phyloP scores from a whole-genome alignment of 1,140 invertebrate species.

The Caerostris extrusa region DNA sequence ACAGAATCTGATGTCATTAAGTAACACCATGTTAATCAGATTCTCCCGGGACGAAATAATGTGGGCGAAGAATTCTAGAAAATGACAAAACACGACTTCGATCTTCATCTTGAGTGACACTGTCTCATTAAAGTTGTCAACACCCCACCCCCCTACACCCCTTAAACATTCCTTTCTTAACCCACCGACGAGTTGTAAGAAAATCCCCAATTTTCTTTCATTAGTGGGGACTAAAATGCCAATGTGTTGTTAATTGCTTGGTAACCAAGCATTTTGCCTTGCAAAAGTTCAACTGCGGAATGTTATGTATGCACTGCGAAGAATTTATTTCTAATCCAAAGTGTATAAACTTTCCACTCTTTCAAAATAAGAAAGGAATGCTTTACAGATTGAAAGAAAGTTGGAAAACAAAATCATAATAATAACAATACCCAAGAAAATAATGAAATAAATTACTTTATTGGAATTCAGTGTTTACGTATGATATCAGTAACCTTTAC shows the following conservation, averaged over 20 bases:
- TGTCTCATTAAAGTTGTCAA: neutral
- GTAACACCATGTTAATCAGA: neutral
- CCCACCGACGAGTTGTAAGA: neutral
- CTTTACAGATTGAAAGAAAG: neutral
- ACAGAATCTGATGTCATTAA: neutral
- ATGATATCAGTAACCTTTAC: neutral
- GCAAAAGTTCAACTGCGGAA: neutral
- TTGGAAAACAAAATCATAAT: neutral
- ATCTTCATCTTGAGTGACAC: slow-evolving; percentile 1
- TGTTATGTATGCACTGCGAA: neutral
- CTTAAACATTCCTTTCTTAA: slow-evolving; percentile 16
- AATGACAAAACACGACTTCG: neutral
- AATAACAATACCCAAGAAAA: slow-evolving; percentile 22
- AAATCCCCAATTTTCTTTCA: slow-evolving; percentile 49
- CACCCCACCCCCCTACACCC: neutral
- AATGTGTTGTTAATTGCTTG: slow-evolving; percentile 17
- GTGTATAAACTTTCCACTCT: slow-evolving; percentile 31
- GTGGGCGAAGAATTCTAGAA: neutral
- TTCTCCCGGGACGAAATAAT: neutral
- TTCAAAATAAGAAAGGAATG: neutral
- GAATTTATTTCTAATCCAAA: slow-evolving; percentile 51
- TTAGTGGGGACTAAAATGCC: neutral
- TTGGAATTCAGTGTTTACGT: slow-evolving; percentile 61
- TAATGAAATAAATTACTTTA: slow-evolving; percentile 57
- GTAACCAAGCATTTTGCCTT: slow-evolving; percentile 14